A percentile compares a stretch with the other conserved stretches of the same genome.
Conservation (phyloP, 92 coral and sea anemone genomes). For the Actinernus sp. region DNA sequence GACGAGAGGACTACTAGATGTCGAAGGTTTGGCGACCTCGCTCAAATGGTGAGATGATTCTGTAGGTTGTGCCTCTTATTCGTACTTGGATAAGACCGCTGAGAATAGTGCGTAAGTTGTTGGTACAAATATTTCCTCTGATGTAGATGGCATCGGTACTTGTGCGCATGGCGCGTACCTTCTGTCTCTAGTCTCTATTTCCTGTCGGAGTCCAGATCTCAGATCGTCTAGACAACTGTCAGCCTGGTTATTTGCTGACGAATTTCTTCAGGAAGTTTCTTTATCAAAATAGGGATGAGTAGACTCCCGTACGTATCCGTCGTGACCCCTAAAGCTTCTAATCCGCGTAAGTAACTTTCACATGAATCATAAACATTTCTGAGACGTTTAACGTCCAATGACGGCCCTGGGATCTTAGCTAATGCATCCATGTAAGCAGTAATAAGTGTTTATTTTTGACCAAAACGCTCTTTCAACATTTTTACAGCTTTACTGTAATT, state of each 20-base stretch:
- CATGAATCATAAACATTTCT: constrained; percentile 11
- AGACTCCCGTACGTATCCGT: constrained; percentile 27
- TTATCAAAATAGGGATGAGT: constrained; percentile 18
- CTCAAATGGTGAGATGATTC: too few relatives aligned
- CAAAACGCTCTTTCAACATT: constrained; percentile 23
- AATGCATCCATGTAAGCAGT: constrained; percentile 8
- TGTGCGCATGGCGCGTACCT: too few relatives aligned
- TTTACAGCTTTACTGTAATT: constrained; percentile 41
- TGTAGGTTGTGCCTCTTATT: too few relatives aligned
- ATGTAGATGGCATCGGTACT: too few relatives aligned
- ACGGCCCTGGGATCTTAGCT: constrained; percentile 1
- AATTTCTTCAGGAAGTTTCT: constrained; percentile 20
- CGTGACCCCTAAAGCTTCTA: constrained; percentile 6
- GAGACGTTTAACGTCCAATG: neutral
- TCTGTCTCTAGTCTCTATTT: constrained; percentile 45
- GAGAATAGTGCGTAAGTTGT: too few relatives aligned
- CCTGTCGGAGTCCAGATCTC: constrained; percentile 22
- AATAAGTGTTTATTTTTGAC: constrained; percentile 21
- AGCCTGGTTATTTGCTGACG: too few relatives aligned
- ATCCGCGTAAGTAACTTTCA: constrained; percentile 12
- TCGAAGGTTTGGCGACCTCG: too few relatives aligned
- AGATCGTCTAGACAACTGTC: too few relatives aligned
- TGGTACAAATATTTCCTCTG: too few relatives aligned
- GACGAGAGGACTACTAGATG: too few relatives aligned
- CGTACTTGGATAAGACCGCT: too few relatives aligned